Evolutionary conservation across 2,888 invertebrate species (phyloP).

Genomic region (Prionchulus punctatus): DNA sequence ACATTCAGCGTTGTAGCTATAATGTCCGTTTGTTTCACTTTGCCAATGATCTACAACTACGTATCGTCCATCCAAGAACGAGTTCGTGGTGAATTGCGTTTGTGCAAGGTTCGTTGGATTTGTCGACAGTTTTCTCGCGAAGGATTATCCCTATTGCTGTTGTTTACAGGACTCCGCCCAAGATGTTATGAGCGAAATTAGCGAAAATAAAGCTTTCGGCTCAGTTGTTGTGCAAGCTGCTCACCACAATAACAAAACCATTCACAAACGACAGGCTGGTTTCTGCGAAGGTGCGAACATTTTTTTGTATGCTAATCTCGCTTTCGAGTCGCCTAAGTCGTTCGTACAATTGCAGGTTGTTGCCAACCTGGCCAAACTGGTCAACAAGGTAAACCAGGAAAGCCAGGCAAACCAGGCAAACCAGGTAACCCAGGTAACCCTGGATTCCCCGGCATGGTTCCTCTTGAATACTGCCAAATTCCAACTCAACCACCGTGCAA

Average conservation of each 20-base stretch:
- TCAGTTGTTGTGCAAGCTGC: neutral
- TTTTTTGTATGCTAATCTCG: too few relatives aligned
- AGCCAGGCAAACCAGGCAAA: conserved; percentile 7
- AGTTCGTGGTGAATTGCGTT: conserved; percentile 30
- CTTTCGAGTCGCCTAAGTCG: neutral
- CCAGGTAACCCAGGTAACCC: conserved; percentile 17
- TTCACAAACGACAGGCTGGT: conserved; percentile 15
- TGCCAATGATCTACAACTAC: conserved; percentile 31
- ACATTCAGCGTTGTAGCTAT: conserved; percentile 29
- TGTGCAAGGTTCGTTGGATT: conserved; percentile 27
- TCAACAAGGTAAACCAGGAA: conserved; percentile 6
- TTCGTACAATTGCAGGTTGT: conserved; percentile 19
- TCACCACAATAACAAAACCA: conserved; percentile 12
- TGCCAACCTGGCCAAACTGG: conserved; percentile 16
- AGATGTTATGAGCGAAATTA: conserved; percentile 29
- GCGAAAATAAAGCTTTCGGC: conserved; percentile 13
- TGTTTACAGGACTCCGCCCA: conserved; percentile 27
- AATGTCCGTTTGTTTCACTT: conserved; percentile 29
- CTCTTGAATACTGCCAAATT: conserved; percentile 3
- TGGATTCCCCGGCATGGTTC: conserved; percentile 16
- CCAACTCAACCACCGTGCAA: conserved; percentile 5
- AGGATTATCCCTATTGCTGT: too few relatives aligned
- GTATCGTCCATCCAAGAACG: conserved; percentile 28
- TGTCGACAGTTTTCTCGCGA: neutral
- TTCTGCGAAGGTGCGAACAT: too few relatives aligned